Conservation (phyloP, 2,888 invertebrate genomes). For the Cyclophora albipunctata region DNA sequence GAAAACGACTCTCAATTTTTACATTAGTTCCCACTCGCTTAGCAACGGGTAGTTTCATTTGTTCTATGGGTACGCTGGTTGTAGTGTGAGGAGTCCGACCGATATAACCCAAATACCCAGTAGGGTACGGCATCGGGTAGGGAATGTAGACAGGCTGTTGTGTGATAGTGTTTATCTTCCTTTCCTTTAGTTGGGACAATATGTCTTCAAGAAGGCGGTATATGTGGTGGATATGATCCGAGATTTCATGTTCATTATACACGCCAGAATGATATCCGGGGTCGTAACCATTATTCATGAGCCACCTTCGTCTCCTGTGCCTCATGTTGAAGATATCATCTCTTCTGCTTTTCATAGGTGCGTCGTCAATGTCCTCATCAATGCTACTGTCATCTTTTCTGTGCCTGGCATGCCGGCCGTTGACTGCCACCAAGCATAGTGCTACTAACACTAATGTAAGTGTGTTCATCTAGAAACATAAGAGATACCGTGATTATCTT, state of each 20-base stretch:
- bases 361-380: slow-evolving; percentile 23
- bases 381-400: no score
- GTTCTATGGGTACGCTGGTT: slow-evolving; percentile 24
- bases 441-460: slow-evolving; percentile 31
- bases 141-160: slow-evolving; percentile 55
- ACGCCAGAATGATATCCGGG: slow-evolving; percentile 10
- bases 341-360: slow-evolving; percentile 2
- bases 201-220: slow-evolving; percentile 49
- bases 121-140: slow-evolving; percentile 42
- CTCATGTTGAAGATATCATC: slow-evolving; percentile 23
- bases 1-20: slow-evolving; percentile 26
- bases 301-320: slow-evolving; percentile 45
- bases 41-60: slow-evolving; percentile 11
- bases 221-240: slow-evolving; percentile 22
- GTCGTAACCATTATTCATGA: slow-evolving; percentile 43
- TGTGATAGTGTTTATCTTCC: slow-evolving; percentile 32
- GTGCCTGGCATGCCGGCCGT: slow-evolving; percentile 26
- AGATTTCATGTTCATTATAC: no score
- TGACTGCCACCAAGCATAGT: slow-evolving; percentile 32
- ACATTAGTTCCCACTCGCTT: slow-evolving; percentile 9
- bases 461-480: slow-evolving; percentile 49
- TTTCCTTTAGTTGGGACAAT: slow-evolving; percentile 32
- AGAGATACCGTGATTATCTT: slow-evolving; percentile 8
- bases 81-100: no score
- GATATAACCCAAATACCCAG: neutral